Percentiles rank a stretch among this genome's conserved stretches.
These are phyloP conservation scores for Erannis defoliaria DNA, from an alignment of 2,888 invertebrate species.

Conservation along the genomic window DNA sequence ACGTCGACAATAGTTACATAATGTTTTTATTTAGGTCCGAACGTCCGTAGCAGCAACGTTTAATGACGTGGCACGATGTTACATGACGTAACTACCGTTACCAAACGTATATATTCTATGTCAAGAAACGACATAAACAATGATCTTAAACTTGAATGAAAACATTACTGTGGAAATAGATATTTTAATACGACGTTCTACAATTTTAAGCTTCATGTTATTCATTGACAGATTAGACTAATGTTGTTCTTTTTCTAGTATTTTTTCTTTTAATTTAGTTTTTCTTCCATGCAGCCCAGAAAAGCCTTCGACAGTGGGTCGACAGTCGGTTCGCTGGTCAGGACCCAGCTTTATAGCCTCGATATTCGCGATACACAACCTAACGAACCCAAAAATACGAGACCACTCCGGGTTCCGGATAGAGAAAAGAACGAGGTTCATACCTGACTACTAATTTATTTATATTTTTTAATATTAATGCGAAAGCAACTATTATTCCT, in stretches of 20 bases:
- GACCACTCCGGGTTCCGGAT: slow-evolving; percentile 46
- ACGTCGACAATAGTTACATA: too few relatives aligned
- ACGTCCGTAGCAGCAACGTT: too few relatives aligned
- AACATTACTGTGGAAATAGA: too few relatives aligned
- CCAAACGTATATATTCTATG: too few relatives aligned
- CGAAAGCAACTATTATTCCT: background rate
- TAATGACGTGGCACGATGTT: too few relatives aligned
- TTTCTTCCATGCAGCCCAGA: slow-evolving; percentile 17
- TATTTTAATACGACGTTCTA: too few relatives aligned
- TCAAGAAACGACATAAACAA: too few relatives aligned
- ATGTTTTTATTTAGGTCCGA: too few relatives aligned
- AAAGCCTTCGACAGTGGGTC: slow-evolving; percentile 6
- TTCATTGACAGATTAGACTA: background rate
- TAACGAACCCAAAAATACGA: slow-evolving; percentile 57
- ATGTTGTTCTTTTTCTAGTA: background rate
- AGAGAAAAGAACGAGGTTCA: slow-evolving; percentile 34
- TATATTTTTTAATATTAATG: background rate
- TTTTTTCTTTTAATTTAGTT: background rate
- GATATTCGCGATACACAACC: slow-evolving; percentile 72
- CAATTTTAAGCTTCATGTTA: too few relatives aligned
- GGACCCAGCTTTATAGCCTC: slow-evolving; percentile 60
- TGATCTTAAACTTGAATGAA: too few relatives aligned
- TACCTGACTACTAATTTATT: background rate
- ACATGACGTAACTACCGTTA: too few relatives aligned
- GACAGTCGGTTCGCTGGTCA: slow-evolving; percentile 42